Evolutionary conservation across 2,888 invertebrate genomes (phyloP), one percentile per base, ranked within the genome.

Genomic region (Drosophila recens): DNA sequence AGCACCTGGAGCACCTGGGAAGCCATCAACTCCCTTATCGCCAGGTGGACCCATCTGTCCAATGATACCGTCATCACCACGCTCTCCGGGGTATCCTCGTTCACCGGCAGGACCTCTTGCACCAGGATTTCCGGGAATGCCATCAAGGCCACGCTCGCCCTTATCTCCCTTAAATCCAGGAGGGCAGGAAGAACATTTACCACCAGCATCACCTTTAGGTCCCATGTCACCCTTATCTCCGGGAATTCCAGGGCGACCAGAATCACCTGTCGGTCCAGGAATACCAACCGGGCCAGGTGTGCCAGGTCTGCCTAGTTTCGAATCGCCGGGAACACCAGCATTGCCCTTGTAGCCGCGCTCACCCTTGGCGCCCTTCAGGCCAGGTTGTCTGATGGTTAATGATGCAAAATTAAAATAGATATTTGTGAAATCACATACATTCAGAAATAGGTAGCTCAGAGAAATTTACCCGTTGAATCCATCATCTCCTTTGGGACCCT

Each of bases 281-380:
- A 93, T 91, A 36, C 97, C 97, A 75, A 94, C 93, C 61, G 93
- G 93, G 49, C 97, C 97, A 4, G 96, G 96, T 27, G 93, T 92
- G 66, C 97, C 97, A 13, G 97, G 96, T 74, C 95, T 96, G 51
- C 97, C 97, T 72, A 95, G 94, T 57, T 95, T 93, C 0, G 97
- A 95, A 91, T 97, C 97, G 38, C 98, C 98, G 9, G 97, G 96
- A 30, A 94, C 93, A 82, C 97, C 97, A 90, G 95, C 94, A 53
- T 95, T 93, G 42, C 97, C 97, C 56, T 93, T 93, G 80, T 95
- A 96, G 64, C 97, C 97, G 63, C 95, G 94, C 92, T 97, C 96
- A 79, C 97, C 97, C 89, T 97, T 97, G 72, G 94, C 93, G 11
- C 97, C 97, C 86, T 95, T 96, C 0, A 93, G 93, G 2, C 97